A percentile compares a stretch with the other conserved stretches of the same genome.
Evolutionary conservation across 2,888 invertebrate genomes (phyloP).

Genomic region (Tipula unca): DNA sequence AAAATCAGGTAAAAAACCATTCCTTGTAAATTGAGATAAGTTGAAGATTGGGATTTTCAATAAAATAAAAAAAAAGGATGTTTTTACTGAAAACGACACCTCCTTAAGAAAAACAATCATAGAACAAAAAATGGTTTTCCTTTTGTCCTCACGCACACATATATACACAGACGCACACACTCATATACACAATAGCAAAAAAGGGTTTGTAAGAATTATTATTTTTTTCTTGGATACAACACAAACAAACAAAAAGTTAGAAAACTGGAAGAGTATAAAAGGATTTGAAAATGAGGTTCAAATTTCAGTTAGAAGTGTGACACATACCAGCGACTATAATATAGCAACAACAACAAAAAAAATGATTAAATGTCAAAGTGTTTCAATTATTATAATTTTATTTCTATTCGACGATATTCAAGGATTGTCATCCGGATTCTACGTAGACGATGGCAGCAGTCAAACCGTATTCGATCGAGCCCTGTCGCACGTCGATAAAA

Average conservation of each 20-base stretch:
- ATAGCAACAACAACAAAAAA: neutral
- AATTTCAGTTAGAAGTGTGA: conserved; percentile 8
- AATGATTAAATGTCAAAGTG: neutral
- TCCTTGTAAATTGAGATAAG: neutral
- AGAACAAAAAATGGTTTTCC: neutral
- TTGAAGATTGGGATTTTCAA: neutral
- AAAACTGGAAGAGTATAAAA: neutral
- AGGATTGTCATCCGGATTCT: conserved; percentile 59
- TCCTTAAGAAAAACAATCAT: neutral
- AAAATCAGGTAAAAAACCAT: neutral
- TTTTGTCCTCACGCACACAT: neutral
- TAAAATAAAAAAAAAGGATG: neutral
- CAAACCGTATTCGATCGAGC: conserved; percentile 74
- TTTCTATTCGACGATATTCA: neutral
- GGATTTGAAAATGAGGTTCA: neutral
- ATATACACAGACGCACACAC: no score
- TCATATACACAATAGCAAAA: neutral
- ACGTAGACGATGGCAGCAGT: conserved; percentile 79
- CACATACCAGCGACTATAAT: neutral
- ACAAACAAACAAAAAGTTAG: neutral
- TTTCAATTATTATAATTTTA: neutral
- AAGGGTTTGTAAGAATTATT: neutral
- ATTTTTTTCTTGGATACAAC: neutral
- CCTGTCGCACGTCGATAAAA: conserved; percentile 64
- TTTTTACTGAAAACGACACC: neutral